Conservation (phyloP, 2,113 vertebrate species). For the Copsychus sechellarum region DNA sequence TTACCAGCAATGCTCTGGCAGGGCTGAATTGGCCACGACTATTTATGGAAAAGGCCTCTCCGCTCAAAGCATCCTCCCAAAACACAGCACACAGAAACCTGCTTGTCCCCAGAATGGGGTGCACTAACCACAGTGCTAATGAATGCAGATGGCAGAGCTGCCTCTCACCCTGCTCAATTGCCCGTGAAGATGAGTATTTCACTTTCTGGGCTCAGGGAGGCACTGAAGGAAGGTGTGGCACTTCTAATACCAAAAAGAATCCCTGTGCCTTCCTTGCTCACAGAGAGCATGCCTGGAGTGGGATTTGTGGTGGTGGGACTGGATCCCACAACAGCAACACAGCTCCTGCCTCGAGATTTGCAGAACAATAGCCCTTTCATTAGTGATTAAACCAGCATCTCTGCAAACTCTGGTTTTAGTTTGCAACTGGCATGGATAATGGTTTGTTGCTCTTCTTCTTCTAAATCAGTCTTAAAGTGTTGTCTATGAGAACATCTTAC, state of each 20-base stretch:
- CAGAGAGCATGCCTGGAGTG: fast-evolving
- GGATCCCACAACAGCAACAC: background rate
- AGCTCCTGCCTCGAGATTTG: background rate
- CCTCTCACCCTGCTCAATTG: background rate
- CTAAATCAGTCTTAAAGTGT: background rate
- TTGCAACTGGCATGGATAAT: background rate
- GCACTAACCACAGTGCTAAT: background rate
- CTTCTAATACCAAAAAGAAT: background rate
- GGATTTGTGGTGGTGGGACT: background rate
- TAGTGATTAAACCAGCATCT: background rate
- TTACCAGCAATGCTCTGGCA: slow-evolving; percentile 24
- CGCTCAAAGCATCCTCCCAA: background rate
- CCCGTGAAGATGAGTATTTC: background rate
- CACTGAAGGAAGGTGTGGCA: background rate
- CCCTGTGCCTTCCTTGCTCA: fast-evolving
- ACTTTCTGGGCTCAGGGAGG: background rate
- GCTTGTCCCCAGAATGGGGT: background rate
- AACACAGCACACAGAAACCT: background rate
- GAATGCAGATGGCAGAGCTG: background rate
- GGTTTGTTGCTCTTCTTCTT: background rate
- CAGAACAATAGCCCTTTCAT: background rate
- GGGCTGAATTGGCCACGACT: background rate
- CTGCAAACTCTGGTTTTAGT: background rate
- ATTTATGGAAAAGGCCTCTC: background rate
- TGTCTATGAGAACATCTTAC: background rate